Conservation (phyloP, 2,888 invertebrate species). For the Therioaphis trifolii region DNA sequence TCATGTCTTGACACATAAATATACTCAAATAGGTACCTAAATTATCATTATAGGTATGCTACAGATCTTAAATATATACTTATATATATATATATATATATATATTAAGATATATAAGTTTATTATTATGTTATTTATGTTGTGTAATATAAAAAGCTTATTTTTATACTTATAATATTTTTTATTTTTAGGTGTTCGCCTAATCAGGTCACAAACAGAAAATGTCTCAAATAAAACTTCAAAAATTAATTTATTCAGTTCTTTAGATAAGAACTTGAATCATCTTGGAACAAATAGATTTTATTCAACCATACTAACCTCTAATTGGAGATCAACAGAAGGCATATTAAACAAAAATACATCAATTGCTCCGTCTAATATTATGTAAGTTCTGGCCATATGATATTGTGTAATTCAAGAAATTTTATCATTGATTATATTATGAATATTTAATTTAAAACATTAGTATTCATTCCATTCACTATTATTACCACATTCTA, state of each 20-base stretch:
- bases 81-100: no score
- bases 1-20: no score
- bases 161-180: not conserved
- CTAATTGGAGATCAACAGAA: slow-evolving; percentile 6
- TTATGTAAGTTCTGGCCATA: no score
- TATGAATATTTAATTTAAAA: no score
- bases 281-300: slow-evolving; percentile 6
- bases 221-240: slow-evolving; percentile 14
- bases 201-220: slow-evolving; percentile 2
- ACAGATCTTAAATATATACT: no score
- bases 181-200: slow-evolving; percentile 45
- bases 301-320: slow-evolving; percentile 46
- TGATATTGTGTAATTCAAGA: not conserved
- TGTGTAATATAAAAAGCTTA: not conserved
- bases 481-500: no score
- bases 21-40: no score
- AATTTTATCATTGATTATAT: no score
- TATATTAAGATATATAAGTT: no score
- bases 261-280: slow-evolving; percentile 12
- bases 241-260: not conserved
- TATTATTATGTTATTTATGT: no score
- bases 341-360: slow-evolving; percentile 5
- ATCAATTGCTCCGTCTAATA: slow-evolving; percentile 4
- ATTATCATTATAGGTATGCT: no score
- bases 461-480: no score